These are phyloP conservation scores for Cactoblastis cactorum DNA, from an alignment of 2,888 invertebrate genomes.

Conservation along the genomic window DNA sequence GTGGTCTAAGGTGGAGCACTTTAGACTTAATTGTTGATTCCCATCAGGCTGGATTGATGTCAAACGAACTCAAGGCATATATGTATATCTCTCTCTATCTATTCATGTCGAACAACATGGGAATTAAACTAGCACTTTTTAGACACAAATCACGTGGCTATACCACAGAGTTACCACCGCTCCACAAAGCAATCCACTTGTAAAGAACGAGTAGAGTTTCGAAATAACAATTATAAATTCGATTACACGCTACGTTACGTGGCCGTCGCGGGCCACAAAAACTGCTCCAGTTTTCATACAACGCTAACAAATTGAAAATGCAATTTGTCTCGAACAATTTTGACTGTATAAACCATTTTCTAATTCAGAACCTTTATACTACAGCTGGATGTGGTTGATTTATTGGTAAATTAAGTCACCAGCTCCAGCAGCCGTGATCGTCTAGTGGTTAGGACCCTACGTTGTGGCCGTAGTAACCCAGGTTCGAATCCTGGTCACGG, in stretches of 20 bases:
- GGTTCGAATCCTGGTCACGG: slow-evolving; percentile 87
- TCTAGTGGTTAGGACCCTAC: slow-evolving; percentile 87
- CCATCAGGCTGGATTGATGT: too few species aligned
- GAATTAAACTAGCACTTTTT: too few species aligned
- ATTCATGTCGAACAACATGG: too few species aligned
- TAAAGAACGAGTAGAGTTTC: neutral
- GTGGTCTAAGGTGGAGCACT: too few species aligned
- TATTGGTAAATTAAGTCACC: slow-evolving; percentile 26
- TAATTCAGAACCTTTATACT: neutral
- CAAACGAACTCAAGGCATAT: too few species aligned
- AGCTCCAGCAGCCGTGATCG: slow-evolving; percentile 82
- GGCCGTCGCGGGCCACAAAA: slow-evolving; percentile 12
- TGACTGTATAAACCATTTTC: neutral
- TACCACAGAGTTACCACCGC: too few species aligned
- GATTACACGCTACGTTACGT: slow-evolving; percentile 13
- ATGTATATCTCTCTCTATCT: too few species aligned
- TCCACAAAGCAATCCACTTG: too few species aligned
- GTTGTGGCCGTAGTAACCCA: slow-evolving; percentile 87
- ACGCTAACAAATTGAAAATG: slow-evolving; percentile 8
- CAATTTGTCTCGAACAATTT: neutral
- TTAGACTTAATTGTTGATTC: too few species aligned
- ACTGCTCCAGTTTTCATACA: slow-evolving; percentile 16
- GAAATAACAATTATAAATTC: slow-evolving; percentile 7
- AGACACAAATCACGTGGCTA: too few species aligned
- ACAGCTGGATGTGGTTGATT: slow-evolving; percentile 9